phyloP scores from a whole-genome alignment of 2,113 vertebrate species.

The Eupsittula cactorum region DNA sequence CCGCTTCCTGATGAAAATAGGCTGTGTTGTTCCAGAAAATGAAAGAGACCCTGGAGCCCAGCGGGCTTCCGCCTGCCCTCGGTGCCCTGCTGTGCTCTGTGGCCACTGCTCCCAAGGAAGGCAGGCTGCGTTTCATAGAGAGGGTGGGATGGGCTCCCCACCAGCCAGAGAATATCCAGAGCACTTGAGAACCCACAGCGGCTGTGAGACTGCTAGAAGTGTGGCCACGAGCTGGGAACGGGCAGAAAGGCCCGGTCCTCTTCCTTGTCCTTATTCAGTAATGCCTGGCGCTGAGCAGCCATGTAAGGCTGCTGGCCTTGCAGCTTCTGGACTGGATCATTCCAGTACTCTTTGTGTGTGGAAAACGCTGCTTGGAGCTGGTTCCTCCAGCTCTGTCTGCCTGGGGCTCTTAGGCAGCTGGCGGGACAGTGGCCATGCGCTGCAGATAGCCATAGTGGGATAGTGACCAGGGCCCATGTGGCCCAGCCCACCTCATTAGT shows the following conservation, averaged over 20 bases:
- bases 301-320: not conserved
- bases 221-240: not conserved
- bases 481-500: not conserved
- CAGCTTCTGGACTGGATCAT: not conserved
- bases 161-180: not conserved
- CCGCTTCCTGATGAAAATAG: not conserved
- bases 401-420: fast-evolving
- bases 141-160: not conserved
- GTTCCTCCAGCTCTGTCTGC: not conserved
- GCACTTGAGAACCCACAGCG: not conserved
- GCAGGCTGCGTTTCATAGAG: not conserved
- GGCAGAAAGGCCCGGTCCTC: fast-evolving
- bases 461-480: not conserved
- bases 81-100: not conserved
- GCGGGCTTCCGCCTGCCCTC: not conserved
- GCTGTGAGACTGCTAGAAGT: not conserved
- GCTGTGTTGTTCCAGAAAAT: constrained; percentile 40
- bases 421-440: fast-evolving
- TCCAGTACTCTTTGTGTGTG: fast-evolving
- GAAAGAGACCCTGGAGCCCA: not conserved
- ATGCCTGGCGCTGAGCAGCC: fast-evolving
- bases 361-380: not conserved
- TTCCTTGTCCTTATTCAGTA: constrained; percentile 24
- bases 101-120: not conserved
- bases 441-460: not conserved